These are phyloP conservation scores for Conus ventricosus DNA, from an alignment of 1,140 invertebrate genomes.

Conservation along the genomic window DNA sequence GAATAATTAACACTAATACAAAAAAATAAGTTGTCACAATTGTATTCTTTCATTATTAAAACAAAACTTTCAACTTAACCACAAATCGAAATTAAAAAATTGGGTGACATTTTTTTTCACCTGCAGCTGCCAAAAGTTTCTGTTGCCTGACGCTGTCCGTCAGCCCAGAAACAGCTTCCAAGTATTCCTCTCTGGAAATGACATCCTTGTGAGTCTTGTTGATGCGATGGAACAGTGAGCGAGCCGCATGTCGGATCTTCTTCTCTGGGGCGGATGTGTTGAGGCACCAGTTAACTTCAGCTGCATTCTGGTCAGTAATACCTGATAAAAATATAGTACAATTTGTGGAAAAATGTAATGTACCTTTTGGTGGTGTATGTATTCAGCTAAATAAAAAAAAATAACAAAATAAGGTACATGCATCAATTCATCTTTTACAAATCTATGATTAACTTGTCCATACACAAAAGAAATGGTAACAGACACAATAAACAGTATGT, in stretches of 20 bases:
- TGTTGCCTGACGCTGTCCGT: conserved; percentile 58
- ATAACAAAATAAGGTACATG: neutral
- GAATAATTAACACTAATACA: no score
- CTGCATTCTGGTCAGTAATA: conserved; percentile 57
- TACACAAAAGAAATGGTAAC: no score
- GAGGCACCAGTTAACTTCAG: conserved; percentile 87
- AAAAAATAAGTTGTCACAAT: no score
- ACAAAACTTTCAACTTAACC: no score
- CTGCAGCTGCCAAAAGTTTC: conserved; percentile 64
- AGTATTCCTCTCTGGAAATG: conserved; percentile 78
- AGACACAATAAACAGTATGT: no score
- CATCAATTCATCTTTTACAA: no score
- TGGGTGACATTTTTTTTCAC: conserved; percentile 37
- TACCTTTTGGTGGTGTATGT: no score
- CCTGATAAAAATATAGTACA: conserved; percentile 47
- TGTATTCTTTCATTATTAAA: no score
- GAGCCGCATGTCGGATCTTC: conserved; percentile 87
- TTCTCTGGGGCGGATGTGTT: conserved; percentile 90
- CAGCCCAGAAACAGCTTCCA: conserved; percentile 60
- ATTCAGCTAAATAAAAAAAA: neutral
- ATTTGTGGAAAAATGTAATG: neutral
- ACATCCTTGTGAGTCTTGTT: conserved; percentile 62
- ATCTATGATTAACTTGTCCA: no score
- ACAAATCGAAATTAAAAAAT: no score
- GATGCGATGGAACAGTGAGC: conserved; percentile 83